phyloP scores from a whole-genome alignment of 2,888 invertebrate genomes.

The Acrobasis repandana region DNA sequence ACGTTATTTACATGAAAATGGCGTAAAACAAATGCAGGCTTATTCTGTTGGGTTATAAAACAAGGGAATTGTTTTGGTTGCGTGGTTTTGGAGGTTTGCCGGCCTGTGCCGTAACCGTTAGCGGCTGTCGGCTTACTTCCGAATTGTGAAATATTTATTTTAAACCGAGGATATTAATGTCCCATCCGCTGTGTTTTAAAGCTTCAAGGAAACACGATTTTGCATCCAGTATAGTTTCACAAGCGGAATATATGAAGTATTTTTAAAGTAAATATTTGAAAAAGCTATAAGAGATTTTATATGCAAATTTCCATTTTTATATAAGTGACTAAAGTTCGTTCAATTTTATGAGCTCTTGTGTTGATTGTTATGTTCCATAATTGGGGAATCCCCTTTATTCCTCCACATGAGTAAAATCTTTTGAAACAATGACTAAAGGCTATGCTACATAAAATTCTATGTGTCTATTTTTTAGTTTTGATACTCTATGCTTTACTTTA shows the following conservation, averaged over 20 bases:
- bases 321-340: no score
- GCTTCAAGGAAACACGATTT: background rate
- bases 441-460: no score
- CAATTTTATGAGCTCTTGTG: no score
- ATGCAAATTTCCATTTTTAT: no score
- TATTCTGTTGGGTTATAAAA: constrained; percentile 31
- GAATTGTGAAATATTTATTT: constrained; percentile 12
- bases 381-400: no score
- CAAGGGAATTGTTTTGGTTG: constrained; percentile 33
- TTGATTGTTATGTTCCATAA: no score
- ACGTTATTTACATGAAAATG: constrained; percentile 30
- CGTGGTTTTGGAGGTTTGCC: constrained; percentile 8
- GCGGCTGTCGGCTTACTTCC: constrained; percentile 19
- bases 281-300: no score
- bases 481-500: no score
- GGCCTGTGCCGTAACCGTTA: background rate
- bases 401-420: no score
- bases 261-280: no score
- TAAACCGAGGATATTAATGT: constrained; percentile 1
- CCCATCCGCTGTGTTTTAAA: background rate
- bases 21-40: constrained; percentile 32
- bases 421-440: no score
- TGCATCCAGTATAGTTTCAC: background rate
- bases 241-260: background rate
- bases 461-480: no score